These are phyloP conservation scores for Sturnus vulgaris DNA, from an alignment of 2,113 vertebrate genomes.

Conservation along the genomic window DNA sequence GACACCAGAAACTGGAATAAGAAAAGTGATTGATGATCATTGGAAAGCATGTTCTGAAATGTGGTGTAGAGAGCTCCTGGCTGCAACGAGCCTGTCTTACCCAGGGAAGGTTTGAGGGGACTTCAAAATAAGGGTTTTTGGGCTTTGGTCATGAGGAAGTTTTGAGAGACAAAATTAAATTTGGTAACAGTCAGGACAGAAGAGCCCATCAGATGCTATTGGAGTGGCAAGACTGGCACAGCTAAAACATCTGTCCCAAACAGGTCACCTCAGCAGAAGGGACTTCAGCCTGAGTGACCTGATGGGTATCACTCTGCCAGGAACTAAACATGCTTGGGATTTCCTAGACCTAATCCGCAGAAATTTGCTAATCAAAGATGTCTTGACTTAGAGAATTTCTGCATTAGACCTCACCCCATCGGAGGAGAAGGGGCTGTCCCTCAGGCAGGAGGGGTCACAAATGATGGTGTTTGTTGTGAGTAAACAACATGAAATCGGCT, in stretches of 20 bases:
- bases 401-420: rapidly evolving
- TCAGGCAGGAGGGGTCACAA: not conserved
- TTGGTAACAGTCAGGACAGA: not conserved
- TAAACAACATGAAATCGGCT: not conserved
- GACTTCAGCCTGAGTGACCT: not conserved
- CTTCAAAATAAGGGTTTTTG: not conserved
- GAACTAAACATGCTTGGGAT: not conserved
- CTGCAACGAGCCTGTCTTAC: not conserved
- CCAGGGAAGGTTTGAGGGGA: not conserved
- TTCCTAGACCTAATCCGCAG: not conserved
- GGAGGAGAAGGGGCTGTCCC: not conserved
- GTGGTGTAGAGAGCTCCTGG: not conserved
- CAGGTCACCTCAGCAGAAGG: not conserved
- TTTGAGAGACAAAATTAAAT: not conserved
- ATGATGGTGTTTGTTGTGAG: rapidly evolving
- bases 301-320: not conserved
- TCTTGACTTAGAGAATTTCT: not conserved
- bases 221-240: rapidly evolving
- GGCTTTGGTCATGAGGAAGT: not conserved
- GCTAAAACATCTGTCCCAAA: not conserved
- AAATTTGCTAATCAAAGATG: not conserved
- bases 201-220: rapidly evolving
- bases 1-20: not conserved
- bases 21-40: not conserved
- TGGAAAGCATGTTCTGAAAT: not conserved